These are phyloP conservation scores for Grapholita molesta DNA, from an alignment of 1,140 invertebrate species.

Conservation along the genomic window DNA sequence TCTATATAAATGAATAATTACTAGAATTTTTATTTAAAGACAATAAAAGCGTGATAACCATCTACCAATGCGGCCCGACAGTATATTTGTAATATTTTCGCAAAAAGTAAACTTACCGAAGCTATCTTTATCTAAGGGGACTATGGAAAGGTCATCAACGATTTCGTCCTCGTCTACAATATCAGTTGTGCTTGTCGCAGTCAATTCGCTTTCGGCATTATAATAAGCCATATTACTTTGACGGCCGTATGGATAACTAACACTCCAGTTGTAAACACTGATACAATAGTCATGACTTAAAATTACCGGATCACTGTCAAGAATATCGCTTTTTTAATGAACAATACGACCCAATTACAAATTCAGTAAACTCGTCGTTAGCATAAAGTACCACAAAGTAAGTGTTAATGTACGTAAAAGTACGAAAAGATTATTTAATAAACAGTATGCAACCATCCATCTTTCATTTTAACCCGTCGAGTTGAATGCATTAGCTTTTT, in stretches of 20 bases:
- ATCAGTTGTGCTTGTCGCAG: slow-evolving; percentile 38
- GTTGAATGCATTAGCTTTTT: too few relatives aligned
- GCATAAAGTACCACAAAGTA: background rate
- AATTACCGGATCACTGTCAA: slow-evolving; percentile 3
- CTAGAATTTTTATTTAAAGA: background rate
- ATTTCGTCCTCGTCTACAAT: slow-evolving; percentile 48
- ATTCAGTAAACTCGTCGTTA: background rate
- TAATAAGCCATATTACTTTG: slow-evolving; percentile 60
- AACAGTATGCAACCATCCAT: slow-evolving; percentile 10
- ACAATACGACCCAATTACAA: background rate
- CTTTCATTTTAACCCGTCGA: slow-evolving; percentile 12
- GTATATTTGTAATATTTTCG: slow-evolving; percentile 11
- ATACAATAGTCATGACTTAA: slow-evolving; percentile 53
- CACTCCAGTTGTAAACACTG: slow-evolving; percentile 48
- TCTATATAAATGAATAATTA: slow-evolving; percentile 1
- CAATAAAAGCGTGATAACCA: background rate
- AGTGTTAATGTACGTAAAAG: background rate
- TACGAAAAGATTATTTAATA: background rate
- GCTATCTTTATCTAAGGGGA: slow-evolving; percentile 64
- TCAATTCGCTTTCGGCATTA: slow-evolving; percentile 46
- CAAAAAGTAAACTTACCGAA: slow-evolving; percentile 51
- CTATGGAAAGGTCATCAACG: slow-evolving; percentile 59
- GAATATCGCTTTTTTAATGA: background rate
- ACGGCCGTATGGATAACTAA: slow-evolving; percentile 42
- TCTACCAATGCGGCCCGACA: background rate